Conservation (phyloP, 2,113 vertebrate species). For the Ochotona curzoniae region DNA sequence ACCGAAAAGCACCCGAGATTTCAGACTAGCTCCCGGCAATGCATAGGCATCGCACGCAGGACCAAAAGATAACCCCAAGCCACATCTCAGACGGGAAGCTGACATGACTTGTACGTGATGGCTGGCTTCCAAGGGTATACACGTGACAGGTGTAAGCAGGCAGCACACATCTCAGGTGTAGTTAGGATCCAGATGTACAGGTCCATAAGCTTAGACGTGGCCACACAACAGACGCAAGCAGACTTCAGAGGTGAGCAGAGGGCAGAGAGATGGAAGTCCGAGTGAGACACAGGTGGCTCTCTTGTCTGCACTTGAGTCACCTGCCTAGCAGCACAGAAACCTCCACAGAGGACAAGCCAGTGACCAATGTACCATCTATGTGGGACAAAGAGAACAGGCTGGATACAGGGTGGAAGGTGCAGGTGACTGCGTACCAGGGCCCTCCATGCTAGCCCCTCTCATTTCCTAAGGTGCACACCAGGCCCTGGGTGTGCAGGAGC, state of each 20-base stretch:
- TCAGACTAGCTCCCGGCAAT: background rate
- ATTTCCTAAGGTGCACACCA: background rate
- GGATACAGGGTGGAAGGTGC: slow-evolving; percentile 91
- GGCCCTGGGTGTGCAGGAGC: slow-evolving; percentile 34
- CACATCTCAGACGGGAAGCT: background rate
- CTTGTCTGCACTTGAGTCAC: too few species aligned
- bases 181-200: background rate
- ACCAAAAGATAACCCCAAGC: background rate
- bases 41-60: background rate
- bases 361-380: background rate
- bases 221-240: background rate
- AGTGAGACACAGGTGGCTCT: too few species aligned
- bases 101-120: background rate
- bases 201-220: accelerated
- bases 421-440: slow-evolving; percentile 81
- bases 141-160: background rate
- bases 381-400: slow-evolving; percentile 87
- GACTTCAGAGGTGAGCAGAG: background rate
- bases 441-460: slow-evolving; percentile 58
- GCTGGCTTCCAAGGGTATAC: too few species aligned
- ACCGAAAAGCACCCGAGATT: background rate
- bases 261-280: background rate
- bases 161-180: too few species aligned
- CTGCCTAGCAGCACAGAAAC: background rate
- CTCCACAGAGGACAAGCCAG: background rate